phyloP scores from a whole-genome alignment of 2,888 invertebrate genomes.

The Pachycephus smyrnensis region DNA sequence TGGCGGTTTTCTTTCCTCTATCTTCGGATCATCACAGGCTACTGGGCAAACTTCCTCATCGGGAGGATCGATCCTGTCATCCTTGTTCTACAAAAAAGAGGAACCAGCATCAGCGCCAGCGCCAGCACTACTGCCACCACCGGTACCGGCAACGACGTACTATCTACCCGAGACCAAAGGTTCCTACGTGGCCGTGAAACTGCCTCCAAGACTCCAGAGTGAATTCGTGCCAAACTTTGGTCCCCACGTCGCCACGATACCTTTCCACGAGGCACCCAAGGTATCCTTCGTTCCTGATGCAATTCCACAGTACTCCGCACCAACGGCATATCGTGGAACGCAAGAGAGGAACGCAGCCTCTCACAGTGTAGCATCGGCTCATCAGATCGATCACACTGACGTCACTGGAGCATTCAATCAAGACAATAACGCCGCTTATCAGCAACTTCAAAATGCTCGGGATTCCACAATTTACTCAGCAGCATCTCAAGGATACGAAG shows the following conservation, averaged over 20 bases:
- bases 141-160: slow-evolving; percentile 13
- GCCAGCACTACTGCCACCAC: background rate
- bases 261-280: slow-evolving; percentile 11
- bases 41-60: background rate
- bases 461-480: no score
- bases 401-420: no score
- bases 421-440: no score
- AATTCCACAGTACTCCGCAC: background rate
- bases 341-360: no score
- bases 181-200: slow-evolving; percentile 24
- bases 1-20: slow-evolving; percentile 15
- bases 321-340: no score
- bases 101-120: background rate
- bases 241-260: slow-evolving; percentile 8
- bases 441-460: no score
- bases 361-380: no score
- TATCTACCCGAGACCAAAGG: slow-evolving; percentile 30
- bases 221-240: background rate
- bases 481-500: no score
- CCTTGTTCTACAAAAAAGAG: slow-evolving; percentile 9
- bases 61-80: slow-evolving; percentile 8
- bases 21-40: slow-evolving; percentile 7
- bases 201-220: slow-evolving; percentile 8
- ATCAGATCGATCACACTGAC: no score
- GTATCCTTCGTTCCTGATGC: slow-evolving; percentile 7